Conservation (phyloP, 2,888 invertebrate genomes). For the Drosophila nr. perissopoda region DNA sequence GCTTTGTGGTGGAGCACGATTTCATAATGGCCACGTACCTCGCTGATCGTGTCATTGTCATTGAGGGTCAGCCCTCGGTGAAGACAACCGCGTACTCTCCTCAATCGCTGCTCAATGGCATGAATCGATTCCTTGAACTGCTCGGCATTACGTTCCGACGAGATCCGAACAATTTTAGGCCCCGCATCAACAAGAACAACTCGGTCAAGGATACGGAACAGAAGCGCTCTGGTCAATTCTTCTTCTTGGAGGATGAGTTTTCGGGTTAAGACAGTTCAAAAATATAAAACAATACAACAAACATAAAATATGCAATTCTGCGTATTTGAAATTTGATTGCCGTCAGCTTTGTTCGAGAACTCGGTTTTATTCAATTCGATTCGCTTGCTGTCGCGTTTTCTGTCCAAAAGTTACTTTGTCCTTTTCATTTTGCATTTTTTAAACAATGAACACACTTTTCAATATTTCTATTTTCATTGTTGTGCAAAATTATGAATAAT, state of each 20-base stretch:
- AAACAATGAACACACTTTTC: constrained; percentile 41
- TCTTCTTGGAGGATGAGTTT: constrained; percentile 96
- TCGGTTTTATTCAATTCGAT: constrained; percentile 35
- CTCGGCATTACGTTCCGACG: constrained; percentile 98
- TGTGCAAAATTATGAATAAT: constrained; percentile 52
- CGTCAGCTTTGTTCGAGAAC: constrained; percentile 48
- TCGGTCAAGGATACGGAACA: constrained; percentile 99
- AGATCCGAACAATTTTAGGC: constrained; percentile 99
- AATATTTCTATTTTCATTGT: constrained; percentile 63
- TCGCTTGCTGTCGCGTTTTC: constrained; percentile 31
- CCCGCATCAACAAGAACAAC: constrained; percentile 97
- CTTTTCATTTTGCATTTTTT: constrained; percentile 56
- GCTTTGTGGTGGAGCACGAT: constrained; percentile 99
- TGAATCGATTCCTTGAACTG: constrained; percentile 98
- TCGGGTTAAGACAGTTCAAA: constrained; percentile 35
- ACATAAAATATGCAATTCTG: constrained; percentile 25
- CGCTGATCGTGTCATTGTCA: constrained; percentile 99
- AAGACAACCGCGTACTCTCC: constrained; percentile 96
- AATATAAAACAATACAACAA: constrained; percentile 3
- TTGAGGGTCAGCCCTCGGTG: constrained; percentile 97
- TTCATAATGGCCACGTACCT: constrained; percentile 99
- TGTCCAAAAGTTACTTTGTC: constrained; percentile 30
- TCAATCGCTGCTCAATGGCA: constrained; percentile 96
- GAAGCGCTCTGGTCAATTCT: constrained; percentile 98
- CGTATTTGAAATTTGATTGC: constrained; percentile 40